phyloP scores from a whole-genome alignment of 2,113 vertebrate genomes.

The Rhea pennata region DNA sequence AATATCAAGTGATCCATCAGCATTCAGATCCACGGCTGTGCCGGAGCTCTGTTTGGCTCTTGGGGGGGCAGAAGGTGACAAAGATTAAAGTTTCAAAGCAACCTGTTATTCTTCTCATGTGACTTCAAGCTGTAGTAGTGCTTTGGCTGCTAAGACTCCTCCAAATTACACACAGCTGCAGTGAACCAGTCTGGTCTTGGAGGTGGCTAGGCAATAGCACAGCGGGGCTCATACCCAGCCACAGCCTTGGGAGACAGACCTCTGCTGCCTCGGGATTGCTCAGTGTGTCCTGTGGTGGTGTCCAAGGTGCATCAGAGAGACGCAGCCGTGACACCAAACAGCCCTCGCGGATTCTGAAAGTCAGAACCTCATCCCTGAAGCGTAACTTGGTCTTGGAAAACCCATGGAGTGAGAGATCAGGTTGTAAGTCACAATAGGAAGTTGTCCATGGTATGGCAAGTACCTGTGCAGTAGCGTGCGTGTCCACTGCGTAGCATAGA shows the following conservation, averaged over 20 bases:
- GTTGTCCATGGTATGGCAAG: neutral
- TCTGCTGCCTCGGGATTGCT: neutral
- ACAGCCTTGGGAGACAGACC: neutral
- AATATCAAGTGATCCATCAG: neutral
- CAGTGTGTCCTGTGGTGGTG: neutral
- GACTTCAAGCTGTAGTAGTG: neutral
- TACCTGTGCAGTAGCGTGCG: neutral
- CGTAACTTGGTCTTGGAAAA: neutral
- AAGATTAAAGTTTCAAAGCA: neutral
- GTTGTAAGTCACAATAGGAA: neutral
- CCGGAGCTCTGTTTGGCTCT: neutral
- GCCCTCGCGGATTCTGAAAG: neutral
- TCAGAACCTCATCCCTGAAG: neutral
- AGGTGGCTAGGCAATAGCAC: accelerated
- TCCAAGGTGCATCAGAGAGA: neutral
- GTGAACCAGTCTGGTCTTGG: neutral
- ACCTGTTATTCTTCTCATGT: neutral
- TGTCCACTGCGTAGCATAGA: no score
- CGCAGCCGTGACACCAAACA: neutral
- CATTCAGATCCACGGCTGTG: neutral
- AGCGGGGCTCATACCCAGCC: accelerated
- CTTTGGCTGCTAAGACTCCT: neutral
- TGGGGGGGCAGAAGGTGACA: neutral
- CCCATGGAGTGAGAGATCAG: neutral
- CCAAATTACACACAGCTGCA: neutral